These are phyloP conservation scores for Pelagia noctiluca DNA, from an alignment of 30 jellyfish, hydroid and myxozoan species.

Conservation along the genomic window DNA sequence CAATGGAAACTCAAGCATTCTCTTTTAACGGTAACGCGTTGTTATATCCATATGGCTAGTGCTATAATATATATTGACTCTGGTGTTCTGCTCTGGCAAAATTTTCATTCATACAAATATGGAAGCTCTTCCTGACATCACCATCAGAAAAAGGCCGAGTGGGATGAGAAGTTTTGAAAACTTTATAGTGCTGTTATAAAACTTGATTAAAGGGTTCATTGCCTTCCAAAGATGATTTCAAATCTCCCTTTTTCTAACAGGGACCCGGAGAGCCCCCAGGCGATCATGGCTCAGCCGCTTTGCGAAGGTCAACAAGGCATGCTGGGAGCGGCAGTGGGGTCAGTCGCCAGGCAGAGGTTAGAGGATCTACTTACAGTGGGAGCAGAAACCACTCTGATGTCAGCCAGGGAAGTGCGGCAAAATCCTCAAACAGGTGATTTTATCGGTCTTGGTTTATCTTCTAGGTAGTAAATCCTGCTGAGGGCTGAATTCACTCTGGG, in stretches of 20 bases:
- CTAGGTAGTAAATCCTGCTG: background rate
- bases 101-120: too few relatives aligned
- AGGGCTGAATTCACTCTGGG: background rate
- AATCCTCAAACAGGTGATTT: slow-evolving; percentile 39
- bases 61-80: too few relatives aligned
- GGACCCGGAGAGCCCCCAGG: slow-evolving; percentile 89
- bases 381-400: slow-evolving; percentile 40
- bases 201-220: too few relatives aligned
- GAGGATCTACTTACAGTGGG: slow-evolving; percentile 64
- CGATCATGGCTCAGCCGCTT: slow-evolving; percentile 71
- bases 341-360: slow-evolving; percentile 40
- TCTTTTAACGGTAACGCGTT: too few relatives aligned
- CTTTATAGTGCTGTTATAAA: too few relatives aligned
- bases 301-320: slow-evolving; percentile 67
- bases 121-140: too few relatives aligned
- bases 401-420: slow-evolving; percentile 60
- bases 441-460: background rate
- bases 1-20: background rate
- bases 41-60: too few relatives aligned
- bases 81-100: too few relatives aligned
- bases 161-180: too few relatives aligned
- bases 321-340: slow-evolving; percentile 68
- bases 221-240: background rate
- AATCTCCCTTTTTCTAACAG: slow-evolving; percentile 15
- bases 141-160: too few relatives aligned